A percentile compares a stretch with the other conserved stretches of the same genome.
Conservation (phyloP, 2,113 vertebrate genomes). For the Brachypodius melanocephalos region DNA sequence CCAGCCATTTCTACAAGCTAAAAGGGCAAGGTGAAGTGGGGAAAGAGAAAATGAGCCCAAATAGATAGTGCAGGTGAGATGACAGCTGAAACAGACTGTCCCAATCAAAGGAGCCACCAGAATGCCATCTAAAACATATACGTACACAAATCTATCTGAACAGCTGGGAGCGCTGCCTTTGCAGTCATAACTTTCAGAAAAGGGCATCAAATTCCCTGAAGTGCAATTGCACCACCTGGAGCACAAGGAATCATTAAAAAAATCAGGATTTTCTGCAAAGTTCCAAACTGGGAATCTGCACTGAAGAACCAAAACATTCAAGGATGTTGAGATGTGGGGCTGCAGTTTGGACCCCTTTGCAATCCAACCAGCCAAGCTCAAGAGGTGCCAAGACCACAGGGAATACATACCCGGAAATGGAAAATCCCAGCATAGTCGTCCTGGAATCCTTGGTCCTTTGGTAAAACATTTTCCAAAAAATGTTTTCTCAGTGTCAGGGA, state of each 20-base stretch:
- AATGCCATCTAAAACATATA: not conserved
- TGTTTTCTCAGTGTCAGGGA: constrained; percentile 68
- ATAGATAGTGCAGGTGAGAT: not conserved
- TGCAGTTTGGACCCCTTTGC: not conserved
- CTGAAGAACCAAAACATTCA: not conserved
- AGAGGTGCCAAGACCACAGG: not conserved
- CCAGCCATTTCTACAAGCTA: not conserved
- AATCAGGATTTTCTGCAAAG: not conserved
- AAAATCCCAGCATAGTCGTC: constrained; percentile 74
- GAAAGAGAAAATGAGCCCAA: not conserved
- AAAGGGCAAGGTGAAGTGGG: not conserved
- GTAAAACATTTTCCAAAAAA: constrained; percentile 68
- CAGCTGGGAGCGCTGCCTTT: not conserved
- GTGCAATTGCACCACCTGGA: not conserved
- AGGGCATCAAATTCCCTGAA: not conserved
- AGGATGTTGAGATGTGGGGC: not conserved
- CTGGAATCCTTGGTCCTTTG: constrained; percentile 71
- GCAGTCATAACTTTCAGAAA: not conserved
- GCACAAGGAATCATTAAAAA: not conserved
- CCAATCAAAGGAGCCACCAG: not conserved
- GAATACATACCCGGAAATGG: constrained; percentile 71
- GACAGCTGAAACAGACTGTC: not conserved
- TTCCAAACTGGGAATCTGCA: not conserved
- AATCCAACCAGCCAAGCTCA: not conserved
- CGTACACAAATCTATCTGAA: not conserved